phyloP scores from a whole-genome alignment of 1,140 invertebrate genomes.

The Bilobella aurantiaca region DNA sequence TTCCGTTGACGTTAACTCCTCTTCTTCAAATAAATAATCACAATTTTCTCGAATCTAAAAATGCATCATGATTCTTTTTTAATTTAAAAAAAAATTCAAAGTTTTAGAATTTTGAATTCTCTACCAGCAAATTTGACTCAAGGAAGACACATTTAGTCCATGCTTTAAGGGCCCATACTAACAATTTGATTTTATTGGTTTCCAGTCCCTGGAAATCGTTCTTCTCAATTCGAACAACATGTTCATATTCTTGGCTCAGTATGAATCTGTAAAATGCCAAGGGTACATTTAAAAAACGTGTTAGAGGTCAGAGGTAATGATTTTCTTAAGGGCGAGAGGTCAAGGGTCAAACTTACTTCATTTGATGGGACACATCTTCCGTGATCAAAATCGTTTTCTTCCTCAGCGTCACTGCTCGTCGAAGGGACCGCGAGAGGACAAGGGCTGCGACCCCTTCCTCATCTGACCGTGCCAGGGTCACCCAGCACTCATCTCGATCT shows the following conservation, averaged over 20 bases:
- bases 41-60: constrained; percentile 9
- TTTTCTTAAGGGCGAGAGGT: not conserved
- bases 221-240: not conserved
- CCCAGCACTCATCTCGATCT: constrained; percentile 6
- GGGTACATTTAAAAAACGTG: not conserved
- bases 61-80: not conserved
- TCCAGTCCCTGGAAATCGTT: not conserved
- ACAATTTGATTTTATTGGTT: not conserved
- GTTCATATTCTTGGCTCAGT: not conserved
- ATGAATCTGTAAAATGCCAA: not conserved
- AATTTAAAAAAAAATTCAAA: not conserved
- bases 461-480: not conserved
- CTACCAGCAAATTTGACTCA: constrained; percentile 1
- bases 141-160: constrained; percentile 15
- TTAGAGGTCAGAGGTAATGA: not conserved
- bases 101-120: not conserved
- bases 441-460: not conserved
- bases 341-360: constrained; percentile 2
- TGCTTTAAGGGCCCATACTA: not conserved
- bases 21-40: constrained; percentile 13
- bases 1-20: not conserved
- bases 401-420: not conserved
- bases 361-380: not conserved
- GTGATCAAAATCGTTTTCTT: constrained; percentile 3
- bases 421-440: not conserved